Conservation (phyloP, 1,140 invertebrate species). For the Rhynchophorus ferrugineus region DNA sequence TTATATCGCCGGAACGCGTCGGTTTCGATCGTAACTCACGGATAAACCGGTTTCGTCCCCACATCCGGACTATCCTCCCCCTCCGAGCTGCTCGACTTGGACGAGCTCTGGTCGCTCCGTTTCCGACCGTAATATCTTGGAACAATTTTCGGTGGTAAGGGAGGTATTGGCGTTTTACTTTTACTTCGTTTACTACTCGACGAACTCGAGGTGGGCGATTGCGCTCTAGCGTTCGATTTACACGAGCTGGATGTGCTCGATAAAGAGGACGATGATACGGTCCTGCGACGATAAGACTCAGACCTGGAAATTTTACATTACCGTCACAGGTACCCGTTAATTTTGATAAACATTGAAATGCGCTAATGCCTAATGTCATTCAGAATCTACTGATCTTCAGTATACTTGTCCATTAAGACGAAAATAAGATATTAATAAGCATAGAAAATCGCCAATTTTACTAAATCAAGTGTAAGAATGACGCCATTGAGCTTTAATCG, state of each 20-base stretch:
- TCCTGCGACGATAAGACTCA: constrained; percentile 1
- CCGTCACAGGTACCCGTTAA: background rate
- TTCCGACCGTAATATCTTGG: constrained; percentile 61
- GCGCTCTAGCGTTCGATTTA: constrained; percentile 14
- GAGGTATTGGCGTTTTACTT: constrained; percentile 33
- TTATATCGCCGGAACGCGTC: too few species aligned
- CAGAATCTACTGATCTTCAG: too few species aligned
- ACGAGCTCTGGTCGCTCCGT: constrained; percentile 47
- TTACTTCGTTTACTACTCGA: constrained; percentile 35
- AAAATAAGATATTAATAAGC: too few species aligned
- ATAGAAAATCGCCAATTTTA: too few species aligned
- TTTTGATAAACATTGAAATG: background rate
- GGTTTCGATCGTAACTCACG: too few species aligned
- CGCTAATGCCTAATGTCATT: too few species aligned
- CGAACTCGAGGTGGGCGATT: constrained; percentile 8
- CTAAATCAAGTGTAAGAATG: too few species aligned
- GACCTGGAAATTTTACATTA: background rate
- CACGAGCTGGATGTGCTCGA: constrained; percentile 10
- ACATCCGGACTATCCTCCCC: constrained; percentile 21
- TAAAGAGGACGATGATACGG: constrained; percentile 17
- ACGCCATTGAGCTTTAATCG: too few species aligned
- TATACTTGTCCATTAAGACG: too few species aligned
- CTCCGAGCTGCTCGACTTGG: constrained; percentile 36
- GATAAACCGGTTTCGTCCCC: constrained; percentile 14
- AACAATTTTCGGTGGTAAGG: constrained; percentile 37